Conservation (phyloP, 2,888 invertebrate genomes). For the Tipula unca region DNA sequence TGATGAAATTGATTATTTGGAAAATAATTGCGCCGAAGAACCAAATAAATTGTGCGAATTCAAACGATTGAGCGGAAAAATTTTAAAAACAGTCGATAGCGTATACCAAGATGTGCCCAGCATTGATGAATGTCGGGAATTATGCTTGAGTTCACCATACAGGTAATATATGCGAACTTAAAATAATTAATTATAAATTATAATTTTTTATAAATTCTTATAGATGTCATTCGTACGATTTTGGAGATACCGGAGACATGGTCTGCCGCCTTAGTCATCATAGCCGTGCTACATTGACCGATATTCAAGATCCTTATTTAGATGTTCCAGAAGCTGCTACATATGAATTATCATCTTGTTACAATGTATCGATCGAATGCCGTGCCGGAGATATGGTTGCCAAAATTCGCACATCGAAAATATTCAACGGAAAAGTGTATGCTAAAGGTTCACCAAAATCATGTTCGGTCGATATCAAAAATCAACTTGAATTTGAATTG, state of each 20-base stretch:
- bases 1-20: slow-evolving; percentile 60
- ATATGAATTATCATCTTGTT: slow-evolving; percentile 86
- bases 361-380: slow-evolving; percentile 90
- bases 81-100: slow-evolving; percentile 87
- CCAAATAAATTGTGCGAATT: slow-evolving; percentile 92
- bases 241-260: slow-evolving; percentile 87
- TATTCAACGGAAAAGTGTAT: slow-evolving; percentile 91
- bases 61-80: slow-evolving; percentile 78
- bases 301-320: slow-evolving; percentile 83
- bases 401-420: slow-evolving; percentile 80
- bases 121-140: slow-evolving; percentile 78
- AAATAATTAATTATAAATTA: neutral
- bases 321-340: slow-evolving; percentile 87
- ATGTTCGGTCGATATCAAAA: slow-evolving; percentile 81
- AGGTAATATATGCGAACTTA: slow-evolving; percentile 35
- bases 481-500: slow-evolving; percentile 81
- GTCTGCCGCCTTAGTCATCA: slow-evolving; percentile 90
- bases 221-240: slow-evolving; percentile 88
- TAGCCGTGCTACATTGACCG: slow-evolving; percentile 77
- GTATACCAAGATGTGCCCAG: slow-evolving; percentile 84
- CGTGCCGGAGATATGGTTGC: slow-evolving; percentile 89
- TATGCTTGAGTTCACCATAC: slow-evolving; percentile 83
- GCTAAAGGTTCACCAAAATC: slow-evolving; percentile 91
- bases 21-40: slow-evolving; percentile 89
- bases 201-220: neutral